Conservation (phyloP, 2,888 invertebrate species). For the Athalia rosae region DNA sequence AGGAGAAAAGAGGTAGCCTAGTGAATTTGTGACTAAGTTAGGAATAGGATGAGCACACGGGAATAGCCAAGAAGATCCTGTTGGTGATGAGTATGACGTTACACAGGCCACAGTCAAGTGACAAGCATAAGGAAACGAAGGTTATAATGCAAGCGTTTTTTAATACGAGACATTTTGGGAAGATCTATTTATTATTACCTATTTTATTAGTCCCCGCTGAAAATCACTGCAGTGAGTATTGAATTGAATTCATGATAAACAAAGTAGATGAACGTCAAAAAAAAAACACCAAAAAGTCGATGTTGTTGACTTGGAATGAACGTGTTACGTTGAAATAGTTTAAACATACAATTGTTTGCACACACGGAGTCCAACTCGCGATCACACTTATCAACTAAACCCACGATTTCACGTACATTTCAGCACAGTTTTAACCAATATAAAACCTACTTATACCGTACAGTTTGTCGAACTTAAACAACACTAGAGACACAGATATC, state of each 20-base stretch:
- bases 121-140: slow-evolving; percentile 61
- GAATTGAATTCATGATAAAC: slow-evolving; percentile 65
- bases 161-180: slow-evolving; percentile 50
- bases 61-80: slow-evolving; percentile 39
- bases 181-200: slow-evolving; percentile 60
- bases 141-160: slow-evolving; percentile 60
- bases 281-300: slow-evolving; percentile 54
- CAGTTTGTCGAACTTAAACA: slow-evolving; percentile 65
- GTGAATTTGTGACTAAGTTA: slow-evolving; percentile 5
- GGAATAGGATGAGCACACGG: background rate
- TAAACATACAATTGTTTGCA: slow-evolving; percentile 44
- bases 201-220: slow-evolving; percentile 61
- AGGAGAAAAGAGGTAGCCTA: slow-evolving; percentile 9
- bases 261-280: slow-evolving; percentile 57
- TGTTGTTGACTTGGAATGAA: slow-evolving; percentile 58
- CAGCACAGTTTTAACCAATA: slow-evolving; percentile 53
- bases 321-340: slow-evolving; percentile 51
- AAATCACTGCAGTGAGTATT: slow-evolving; percentile 61
- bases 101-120: slow-evolving; percentile 53
- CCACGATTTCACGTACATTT: slow-evolving; percentile 57
- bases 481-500: slow-evolving; percentile 66
- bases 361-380: slow-evolving; percentile 47
- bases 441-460: slow-evolving; percentile 47
- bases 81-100: slow-evolving; percentile 44
- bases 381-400: slow-evolving; percentile 47